Base-by-base conservation (phyloP, 2,888 invertebrate genomes). In the Lepidochrysops patricia region DNA sequence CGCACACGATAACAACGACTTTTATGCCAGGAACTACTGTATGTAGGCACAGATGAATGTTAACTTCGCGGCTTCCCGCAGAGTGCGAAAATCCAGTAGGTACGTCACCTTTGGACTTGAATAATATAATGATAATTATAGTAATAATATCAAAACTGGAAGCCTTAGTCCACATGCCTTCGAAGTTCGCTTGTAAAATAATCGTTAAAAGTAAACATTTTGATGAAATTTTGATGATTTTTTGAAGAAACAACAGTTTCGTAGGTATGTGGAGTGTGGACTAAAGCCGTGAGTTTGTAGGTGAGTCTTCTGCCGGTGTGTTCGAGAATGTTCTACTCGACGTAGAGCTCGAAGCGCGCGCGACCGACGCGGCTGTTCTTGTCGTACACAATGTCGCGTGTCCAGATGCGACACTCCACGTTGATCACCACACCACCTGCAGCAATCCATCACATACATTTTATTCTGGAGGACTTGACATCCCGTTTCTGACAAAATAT, bases 361-460 rank as follows among this genome's bases (percentile, higher is more conserved):
- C 87, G 79, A 0, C 89, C 89, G 25, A 75, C 69, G 12, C 82
- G 80, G 68, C 82, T 82, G 25, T 74, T 74, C 32, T 74, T 79
- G 62, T 84, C 82, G 69, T 88, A 88, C 65, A 72, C 72, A 62
- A 89, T 80, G 68, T 89, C 87, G 0, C 88, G 74, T 3, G 86
- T 78, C 88, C 89, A 89, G 60, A 88, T 78, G 12, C 89, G 84
- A 48, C 89, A 89, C 64, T 88, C 89, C 66, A 89, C 87, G 72
- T 82, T 89, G 69, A 89, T 87, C 23, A 89, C 69, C 1, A 88
- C 75, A 5, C 84, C 85, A 62, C 80, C 89, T 89, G 72, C 2
- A n/a, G n/a, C n/a, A n/a, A n/a, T n/a, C n/a, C n/a, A n/a, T n/a
- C n/a, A n/a, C n/a, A n/a, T n/a, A n/a, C n/a, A n/a, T n/a, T n/a